These are phyloP conservation scores for Sweltsa coloradensis DNA, from an alignment of 1,140 invertebrate genomes.

Conservation along the genomic window DNA sequence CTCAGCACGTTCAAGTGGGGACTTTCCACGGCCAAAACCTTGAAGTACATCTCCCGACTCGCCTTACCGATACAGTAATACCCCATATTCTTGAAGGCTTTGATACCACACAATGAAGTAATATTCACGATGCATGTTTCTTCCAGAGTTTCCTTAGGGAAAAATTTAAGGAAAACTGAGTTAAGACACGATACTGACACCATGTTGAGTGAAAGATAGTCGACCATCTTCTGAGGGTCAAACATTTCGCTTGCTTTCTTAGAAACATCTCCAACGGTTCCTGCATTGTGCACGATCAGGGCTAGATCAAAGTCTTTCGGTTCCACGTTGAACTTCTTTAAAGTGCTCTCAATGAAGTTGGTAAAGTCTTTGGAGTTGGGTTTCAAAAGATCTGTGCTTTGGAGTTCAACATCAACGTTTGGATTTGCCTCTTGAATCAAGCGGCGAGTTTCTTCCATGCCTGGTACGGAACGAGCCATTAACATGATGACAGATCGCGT, in stretches of 20 bases:
- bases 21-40: constrained; percentile 67
- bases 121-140: constrained; percentile 65
- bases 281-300: constrained; percentile 84
- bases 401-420: constrained; percentile 26
- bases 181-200: constrained; percentile 59
- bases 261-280: constrained; percentile 63
- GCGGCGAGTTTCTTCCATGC: constrained; percentile 47
- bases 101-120: constrained; percentile 67
- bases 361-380: constrained; percentile 34
- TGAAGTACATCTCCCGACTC: constrained; percentile 85
- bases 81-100: constrained; percentile 60
- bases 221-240: constrained; percentile 42
- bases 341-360: constrained; percentile 31
- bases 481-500: constrained; percentile 58
- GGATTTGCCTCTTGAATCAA: constrained; percentile 35
- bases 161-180: constrained; percentile 51
- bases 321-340: constrained; percentile 27
- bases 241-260: constrained; percentile 44
- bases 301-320: constrained; percentile 45
- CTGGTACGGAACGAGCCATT: constrained; percentile 53
- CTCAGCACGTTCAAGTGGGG: constrained; percentile 64
- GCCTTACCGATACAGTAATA: constrained; percentile 83
- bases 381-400: constrained; percentile 43
- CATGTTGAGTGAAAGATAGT: constrained; percentile 69
- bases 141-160: constrained; percentile 32